Conservation (phyloP, 2,113 vertebrate genomes). For the Nettapus auritus region DNA sequence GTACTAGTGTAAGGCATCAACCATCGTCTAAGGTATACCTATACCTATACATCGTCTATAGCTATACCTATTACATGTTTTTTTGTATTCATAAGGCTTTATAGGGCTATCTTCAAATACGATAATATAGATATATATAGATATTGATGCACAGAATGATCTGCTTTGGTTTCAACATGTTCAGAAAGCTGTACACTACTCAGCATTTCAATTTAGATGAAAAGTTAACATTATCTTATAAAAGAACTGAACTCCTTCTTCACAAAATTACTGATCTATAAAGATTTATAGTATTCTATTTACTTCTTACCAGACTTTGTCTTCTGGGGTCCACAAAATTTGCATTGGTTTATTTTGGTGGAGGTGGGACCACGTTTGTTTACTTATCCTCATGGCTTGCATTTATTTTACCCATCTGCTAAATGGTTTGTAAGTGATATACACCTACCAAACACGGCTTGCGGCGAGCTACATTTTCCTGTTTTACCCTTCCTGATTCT, state of each 20-base stretch:
- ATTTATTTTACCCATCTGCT: constrained; percentile 15
- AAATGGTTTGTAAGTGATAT: constrained; percentile 4
- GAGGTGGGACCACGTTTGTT: not conserved
- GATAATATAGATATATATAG: too few relatives aligned
- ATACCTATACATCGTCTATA: too few relatives aligned
- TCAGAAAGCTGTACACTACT: not conserved
- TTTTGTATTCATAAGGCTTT: not conserved
- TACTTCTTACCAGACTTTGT: not conserved
- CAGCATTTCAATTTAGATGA: not conserved
- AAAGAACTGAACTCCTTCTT: not conserved
- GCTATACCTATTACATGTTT: not conserved
- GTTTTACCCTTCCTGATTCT: not conserved
- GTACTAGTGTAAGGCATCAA: not conserved
- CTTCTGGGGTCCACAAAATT: not conserved
- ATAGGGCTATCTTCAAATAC: not conserved
- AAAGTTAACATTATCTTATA: not conserved
- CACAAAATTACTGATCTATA: not conserved
- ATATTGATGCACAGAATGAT: not conserved
- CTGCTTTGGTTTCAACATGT: not conserved
- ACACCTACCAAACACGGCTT: not conserved
- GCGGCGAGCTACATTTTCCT: not conserved
- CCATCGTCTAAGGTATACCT: not conserved
- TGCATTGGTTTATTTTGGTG: not conserved
- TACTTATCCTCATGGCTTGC: not conserved
- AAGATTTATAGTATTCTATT: not conserved